Evolutionary conservation across 2,888 invertebrate species (phyloP).

Genomic region (Drosophila prostipennis): DNA sequence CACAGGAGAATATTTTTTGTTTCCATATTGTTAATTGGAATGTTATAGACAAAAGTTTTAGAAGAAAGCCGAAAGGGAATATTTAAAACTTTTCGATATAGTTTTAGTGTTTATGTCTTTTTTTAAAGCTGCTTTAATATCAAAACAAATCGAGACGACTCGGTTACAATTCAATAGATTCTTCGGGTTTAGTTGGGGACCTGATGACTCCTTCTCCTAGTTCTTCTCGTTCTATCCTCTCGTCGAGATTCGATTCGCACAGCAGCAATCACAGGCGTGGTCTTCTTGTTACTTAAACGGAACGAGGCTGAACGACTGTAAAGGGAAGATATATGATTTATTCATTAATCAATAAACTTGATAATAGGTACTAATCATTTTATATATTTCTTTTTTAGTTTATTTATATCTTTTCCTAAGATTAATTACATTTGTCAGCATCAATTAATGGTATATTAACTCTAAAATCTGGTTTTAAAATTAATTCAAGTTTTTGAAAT

Average conservation of each 20-base stretch:
- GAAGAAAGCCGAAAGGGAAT: slow-evolving; percentile 48
- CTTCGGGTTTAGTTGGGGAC: slow-evolving; percentile 51
- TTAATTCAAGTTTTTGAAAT: background rate
- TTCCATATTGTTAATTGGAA: slow-evolving; percentile 47
- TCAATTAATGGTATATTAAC: background rate
- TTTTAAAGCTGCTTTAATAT: slow-evolving; percentile 69
- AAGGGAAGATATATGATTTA: background rate
- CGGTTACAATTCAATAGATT: slow-evolving; percentile 32
- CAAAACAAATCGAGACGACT: slow-evolving; percentile 50
- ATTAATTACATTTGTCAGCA: background rate
- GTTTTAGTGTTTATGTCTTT: slow-evolving; percentile 62
- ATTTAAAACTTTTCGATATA: slow-evolving; percentile 32
- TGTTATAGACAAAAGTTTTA: slow-evolving; percentile 54
- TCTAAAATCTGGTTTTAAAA: background rate
- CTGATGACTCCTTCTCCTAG: slow-evolving; percentile 33
- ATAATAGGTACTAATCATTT: no score
- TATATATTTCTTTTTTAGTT: background rate
- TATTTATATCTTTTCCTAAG: background rate
- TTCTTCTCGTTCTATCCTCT: slow-evolving; percentile 32
- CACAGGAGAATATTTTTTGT: slow-evolving; percentile 22
- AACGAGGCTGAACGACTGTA: slow-evolving; percentile 93
- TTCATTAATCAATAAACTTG: no score
- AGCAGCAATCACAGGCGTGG: slow-evolving; percentile 90
- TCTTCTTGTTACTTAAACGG: slow-evolving; percentile 87
- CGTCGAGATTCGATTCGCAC: slow-evolving; percentile 73